Evolutionary conservation across 2,888 invertebrate species (phyloP).

Genomic region (Pimpla rufipes): DNA sequence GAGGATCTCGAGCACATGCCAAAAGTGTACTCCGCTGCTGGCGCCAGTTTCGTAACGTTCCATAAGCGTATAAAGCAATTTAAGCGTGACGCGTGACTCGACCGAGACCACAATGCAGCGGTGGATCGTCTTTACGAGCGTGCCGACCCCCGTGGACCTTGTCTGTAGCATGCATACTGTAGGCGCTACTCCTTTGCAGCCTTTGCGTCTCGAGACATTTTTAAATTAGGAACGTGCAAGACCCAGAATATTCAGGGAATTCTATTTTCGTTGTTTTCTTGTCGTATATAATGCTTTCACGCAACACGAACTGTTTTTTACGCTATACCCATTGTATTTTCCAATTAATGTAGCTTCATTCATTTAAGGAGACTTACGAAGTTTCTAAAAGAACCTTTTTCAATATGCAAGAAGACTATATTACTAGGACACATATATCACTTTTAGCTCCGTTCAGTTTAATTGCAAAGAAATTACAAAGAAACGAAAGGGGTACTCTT

Average conservation of each 20-base stretch:
- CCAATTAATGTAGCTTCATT: neutral
- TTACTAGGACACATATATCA: too few relatives aligned
- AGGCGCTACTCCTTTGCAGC: slow-evolving; percentile 15
- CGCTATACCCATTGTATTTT: neutral
- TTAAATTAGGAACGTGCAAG: slow-evolving; percentile 58
- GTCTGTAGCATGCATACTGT: slow-evolving; percentile 34
- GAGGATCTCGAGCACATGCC: slow-evolving; percentile 16
- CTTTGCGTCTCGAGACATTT: slow-evolving; percentile 47
- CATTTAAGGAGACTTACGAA: neutral
- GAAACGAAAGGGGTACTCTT: too few relatives aligned
- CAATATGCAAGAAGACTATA: neutral
- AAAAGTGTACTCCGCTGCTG: slow-evolving; percentile 59
- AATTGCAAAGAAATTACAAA: too few relatives aligned
- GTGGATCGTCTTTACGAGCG: slow-evolving; percentile 65
- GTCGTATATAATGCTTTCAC: neutral
- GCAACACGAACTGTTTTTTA: neutral
- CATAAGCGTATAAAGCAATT: slow-evolving; percentile 71
- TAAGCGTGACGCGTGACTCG: slow-evolving; percentile 70
- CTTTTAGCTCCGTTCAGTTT: too few relatives aligned
- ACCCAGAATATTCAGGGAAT: slow-evolving; percentile 38
- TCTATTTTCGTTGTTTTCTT: slow-evolving; percentile 12
- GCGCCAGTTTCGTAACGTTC: slow-evolving; percentile 71
- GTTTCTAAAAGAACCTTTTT: neutral
- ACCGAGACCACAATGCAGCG: slow-evolving; percentile 55
- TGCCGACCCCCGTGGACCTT: slow-evolving; percentile 61